These are phyloP conservation scores for Crax fasciolata DNA, from an alignment of 2,797 vertebrate genomes.

Conservation along the genomic window DNA sequence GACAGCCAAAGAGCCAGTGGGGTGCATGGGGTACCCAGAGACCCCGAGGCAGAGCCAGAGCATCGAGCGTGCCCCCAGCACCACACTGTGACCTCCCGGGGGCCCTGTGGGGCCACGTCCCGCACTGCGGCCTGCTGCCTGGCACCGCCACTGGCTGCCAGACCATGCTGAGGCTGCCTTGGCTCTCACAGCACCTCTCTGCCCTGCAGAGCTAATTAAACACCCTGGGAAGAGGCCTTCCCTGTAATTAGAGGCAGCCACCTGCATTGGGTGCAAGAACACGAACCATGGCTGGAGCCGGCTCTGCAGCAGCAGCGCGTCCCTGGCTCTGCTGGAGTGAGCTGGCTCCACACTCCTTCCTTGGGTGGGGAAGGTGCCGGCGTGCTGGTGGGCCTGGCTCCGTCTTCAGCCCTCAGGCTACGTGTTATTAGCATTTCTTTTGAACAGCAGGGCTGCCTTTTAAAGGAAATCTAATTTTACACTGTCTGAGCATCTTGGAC, in stretches of 20 bases:
- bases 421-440: not conserved
- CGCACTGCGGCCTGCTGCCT: not conserved
- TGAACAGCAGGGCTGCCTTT: not conserved
- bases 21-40: not conserved
- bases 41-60: fast-evolving
- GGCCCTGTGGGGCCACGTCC: fast-evolving
- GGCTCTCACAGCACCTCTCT: not conserved
- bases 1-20: not conserved
- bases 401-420: not conserved
- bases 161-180: not conserved
- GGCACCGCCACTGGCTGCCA: not conserved
- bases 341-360: slow-evolving; percentile 9
- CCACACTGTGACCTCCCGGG: not conserved
- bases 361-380: not conserved
- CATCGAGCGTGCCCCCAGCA: not conserved
- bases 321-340: not conserved
- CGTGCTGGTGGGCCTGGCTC: not conserved
- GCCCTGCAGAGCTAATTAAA: not conserved
- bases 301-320: not conserved
- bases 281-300: not conserved
- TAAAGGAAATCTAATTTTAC: slow-evolving; percentile 16
- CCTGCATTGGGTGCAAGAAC: not conserved
- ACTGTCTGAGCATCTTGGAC: not conserved
- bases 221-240: not conserved
- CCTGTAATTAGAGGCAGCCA: not conserved